A percentile compares a stretch with the other conserved stretches of the same genome.
Conservation (phyloP, 2,113 vertebrate species). For the Sterna hirundo region DNA sequence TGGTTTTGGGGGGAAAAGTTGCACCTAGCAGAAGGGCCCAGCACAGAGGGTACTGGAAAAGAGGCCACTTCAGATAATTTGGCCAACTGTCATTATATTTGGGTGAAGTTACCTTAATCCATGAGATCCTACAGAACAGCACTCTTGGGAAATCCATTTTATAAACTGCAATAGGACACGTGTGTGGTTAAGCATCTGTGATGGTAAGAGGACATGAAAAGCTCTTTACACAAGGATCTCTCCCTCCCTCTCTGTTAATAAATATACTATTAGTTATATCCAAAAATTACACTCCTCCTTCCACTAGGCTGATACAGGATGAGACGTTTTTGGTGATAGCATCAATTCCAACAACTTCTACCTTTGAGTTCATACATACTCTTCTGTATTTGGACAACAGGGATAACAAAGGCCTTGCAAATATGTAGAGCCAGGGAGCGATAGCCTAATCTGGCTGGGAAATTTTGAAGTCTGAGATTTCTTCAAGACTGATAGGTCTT, state of each 20-base stretch:
- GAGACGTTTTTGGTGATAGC: background rate
- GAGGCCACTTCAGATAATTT: background rate
- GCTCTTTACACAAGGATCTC: background rate
- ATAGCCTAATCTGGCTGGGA: background rate
- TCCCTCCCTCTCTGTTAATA: background rate
- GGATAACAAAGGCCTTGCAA: background rate
- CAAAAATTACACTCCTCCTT: background rate
- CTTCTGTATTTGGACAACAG: background rate
- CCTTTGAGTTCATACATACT: background rate
- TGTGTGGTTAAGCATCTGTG: background rate
- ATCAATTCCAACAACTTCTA: background rate
- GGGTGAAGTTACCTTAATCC: background rate
- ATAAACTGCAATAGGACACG: background rate
- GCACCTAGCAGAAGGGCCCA: background rate
- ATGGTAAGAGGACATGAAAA: background rate
- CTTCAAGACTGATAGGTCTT: background rate
- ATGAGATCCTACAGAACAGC: background rate
- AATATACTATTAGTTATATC: background rate
- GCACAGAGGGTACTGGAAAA: background rate
- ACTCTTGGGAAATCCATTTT: background rate
- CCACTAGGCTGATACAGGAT: background rate
- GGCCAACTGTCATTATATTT: background rate
- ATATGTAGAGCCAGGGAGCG: background rate
- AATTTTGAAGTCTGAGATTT: background rate
- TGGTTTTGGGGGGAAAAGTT: accelerated